These are phyloP conservation scores for Leucophenga varia DNA, from an alignment of 1,140 invertebrate genomes.

Conservation along the genomic window DNA sequence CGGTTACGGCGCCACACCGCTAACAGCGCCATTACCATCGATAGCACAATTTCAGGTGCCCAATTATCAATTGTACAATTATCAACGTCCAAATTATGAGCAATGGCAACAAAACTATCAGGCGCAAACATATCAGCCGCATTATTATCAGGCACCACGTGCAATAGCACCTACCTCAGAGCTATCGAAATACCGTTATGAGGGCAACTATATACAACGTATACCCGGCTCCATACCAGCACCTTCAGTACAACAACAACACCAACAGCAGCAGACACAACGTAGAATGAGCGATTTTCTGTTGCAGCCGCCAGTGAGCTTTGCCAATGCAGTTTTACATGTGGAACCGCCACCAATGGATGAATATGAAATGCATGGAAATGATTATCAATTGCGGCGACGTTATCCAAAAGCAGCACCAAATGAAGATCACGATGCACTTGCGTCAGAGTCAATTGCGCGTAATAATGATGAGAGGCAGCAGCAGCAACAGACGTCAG, in stretches of 20 bases:
- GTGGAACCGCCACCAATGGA: constrained; percentile 30
- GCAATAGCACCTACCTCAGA: constrained; percentile 28
- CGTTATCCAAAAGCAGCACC: constrained; percentile 26
- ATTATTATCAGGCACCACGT: constrained; percentile 21
- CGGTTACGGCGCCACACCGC: constrained; percentile 9
- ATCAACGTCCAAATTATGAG: constrained; percentile 28
- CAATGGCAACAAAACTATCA: constrained; percentile 8
- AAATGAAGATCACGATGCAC: constrained; percentile 13
- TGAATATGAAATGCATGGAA: too few relatives aligned
- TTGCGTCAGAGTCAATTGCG: constrained; percentile 10
- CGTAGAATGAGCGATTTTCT: constrained; percentile 23
- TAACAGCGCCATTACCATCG: too few relatives aligned
- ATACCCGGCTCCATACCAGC: constrained; percentile 14
- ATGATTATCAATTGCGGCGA: too few relatives aligned
- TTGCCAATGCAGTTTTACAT: constrained; percentile 40
- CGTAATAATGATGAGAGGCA: too few relatives aligned
- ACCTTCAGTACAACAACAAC: constrained; percentile 13
- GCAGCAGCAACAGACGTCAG: constrained; percentile 15
- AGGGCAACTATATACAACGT: constrained; percentile 40
- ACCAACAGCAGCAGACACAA: constrained; percentile 9
- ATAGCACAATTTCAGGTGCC: constrained; percentile 37
- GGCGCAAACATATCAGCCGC: background rate
- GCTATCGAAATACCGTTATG: constrained; percentile 43
- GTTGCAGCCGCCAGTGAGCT: constrained; percentile 34
- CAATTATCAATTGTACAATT: constrained; percentile 38